Conservation (phyloP, 2,113 vertebrate genomes). For the Manacus vitellinus region DNA sequence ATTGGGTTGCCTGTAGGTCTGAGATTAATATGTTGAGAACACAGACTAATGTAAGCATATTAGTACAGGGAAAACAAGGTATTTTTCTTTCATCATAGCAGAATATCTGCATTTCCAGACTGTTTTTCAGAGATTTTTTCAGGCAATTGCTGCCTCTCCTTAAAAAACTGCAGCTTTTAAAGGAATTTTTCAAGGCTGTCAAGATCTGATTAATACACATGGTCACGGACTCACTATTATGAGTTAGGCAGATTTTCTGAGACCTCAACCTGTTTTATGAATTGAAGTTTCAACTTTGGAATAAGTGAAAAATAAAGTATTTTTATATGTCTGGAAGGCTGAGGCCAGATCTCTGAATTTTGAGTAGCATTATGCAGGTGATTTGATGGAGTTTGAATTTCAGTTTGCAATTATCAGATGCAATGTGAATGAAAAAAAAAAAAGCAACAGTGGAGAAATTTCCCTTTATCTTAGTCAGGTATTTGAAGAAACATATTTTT, state of each 20-base stretch:
- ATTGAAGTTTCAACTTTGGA: background rate
- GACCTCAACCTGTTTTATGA: background rate
- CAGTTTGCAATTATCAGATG: background rate
- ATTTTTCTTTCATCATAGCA: background rate
- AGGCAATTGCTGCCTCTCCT: background rate
- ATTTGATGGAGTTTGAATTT: background rate
- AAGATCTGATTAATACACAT: background rate
- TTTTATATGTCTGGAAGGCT: background rate
- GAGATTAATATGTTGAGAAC: conserved; percentile 47
- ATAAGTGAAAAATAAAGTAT: background rate
- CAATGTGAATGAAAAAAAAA: background rate
- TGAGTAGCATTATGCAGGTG: background rate
- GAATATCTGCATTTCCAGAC: conserved; percentile 26
- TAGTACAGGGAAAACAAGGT: background rate
- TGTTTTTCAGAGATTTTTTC: background rate
- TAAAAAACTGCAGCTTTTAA: background rate
- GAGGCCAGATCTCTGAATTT: background rate
- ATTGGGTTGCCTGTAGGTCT: background rate
- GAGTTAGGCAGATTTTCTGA: background rate
- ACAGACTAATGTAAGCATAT: conserved; percentile 28
- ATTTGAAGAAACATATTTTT: background rate
- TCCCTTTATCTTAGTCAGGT: background rate
- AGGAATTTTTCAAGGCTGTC: background rate
- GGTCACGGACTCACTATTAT: background rate
- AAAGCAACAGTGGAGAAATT: background rate